Evolutionary conservation across 2,888 invertebrate genomes (phyloP).

Genomic region (Geotrupes spiniger): DNA sequence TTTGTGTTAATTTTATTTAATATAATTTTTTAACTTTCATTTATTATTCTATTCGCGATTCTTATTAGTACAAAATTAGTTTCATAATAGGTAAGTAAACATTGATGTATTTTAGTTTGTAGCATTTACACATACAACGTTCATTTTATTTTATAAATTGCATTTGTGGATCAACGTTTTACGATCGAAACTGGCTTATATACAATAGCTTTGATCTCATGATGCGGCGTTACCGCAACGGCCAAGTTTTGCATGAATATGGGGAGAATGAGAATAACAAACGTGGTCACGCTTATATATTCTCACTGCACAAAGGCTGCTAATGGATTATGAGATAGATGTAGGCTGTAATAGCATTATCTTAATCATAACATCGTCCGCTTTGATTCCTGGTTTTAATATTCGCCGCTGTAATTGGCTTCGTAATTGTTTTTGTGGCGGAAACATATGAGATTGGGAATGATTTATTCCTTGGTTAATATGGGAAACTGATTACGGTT

Average conservation of each 20-base stretch:
- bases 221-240: neutral
- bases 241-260: no score
- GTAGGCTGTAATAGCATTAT: constrained; percentile 42
- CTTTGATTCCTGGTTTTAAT: constrained; percentile 49
- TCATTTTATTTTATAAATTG: no score
- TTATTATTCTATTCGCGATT: no score
- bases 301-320: constrained; percentile 37
- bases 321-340: constrained; percentile 44
- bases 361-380: constrained; percentile 43
- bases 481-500: no score
- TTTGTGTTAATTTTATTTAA: no score
- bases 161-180: no score
- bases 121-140: no score
- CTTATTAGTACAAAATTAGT: no score
- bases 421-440: constrained; percentile 45
- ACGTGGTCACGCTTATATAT: constrained; percentile 37
- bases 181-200: neutral
- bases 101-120: no score
- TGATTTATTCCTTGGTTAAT: no score
- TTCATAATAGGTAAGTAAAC: no score
- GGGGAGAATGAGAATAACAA: constrained; percentile 31
- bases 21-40: no score
- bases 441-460: constrained; percentile 32
- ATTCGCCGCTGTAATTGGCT: constrained; percentile 43
- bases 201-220: constrained; percentile 21